Evolutionary conservation across 1,140 invertebrate genomes (phyloP), one percentile per base, ranked within the genome.

Genomic region (Heliconius himera): DNA sequence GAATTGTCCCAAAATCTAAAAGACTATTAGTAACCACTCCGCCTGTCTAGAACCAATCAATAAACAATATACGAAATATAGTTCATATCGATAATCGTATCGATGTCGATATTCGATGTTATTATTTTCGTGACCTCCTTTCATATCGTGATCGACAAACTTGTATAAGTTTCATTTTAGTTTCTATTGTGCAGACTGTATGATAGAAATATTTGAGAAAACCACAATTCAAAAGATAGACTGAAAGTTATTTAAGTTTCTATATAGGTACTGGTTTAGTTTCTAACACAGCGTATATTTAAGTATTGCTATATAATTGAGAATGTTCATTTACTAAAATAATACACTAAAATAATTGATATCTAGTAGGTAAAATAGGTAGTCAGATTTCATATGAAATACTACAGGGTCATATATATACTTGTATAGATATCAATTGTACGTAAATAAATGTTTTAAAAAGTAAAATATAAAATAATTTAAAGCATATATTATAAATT

Each of bases 231-330:
- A 26, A 16, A 22, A 11, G 56, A 60, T n/a, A 66, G n/a, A 20
- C 20, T 66, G 22, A 66, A 66, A 66, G 60, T 66, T 66, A 66
- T 66, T 66, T 66, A 26, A 66, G 56, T 66, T 66, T 66, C 60
- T 66, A 26, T 16, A 26, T 66, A 26, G 26, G 22, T 26, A 29
- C 9, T 29, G 60, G 9, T 26, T 66, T 16, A 66, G 54, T 29
- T 66, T 66, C 22, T 29, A 29, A 29, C 22, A 26, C 22, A 11
- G 9, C 26, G 13, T 26, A 26, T 29, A 26, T 29, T 29, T 29
- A 4, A 13, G 11, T 26, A 66, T 66, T 26, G 22, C 4, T 0
- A 29, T n/a, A 8, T 56, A 22, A 9, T 16, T 56, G 49, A 6
- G 16, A 51, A 18, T 16, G 16, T 13, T 18, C 3, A 49, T 49